These are phyloP conservation scores for Choreutis nemorana DNA, from an alignment of 2,888 invertebrate genomes.

Conservation along the genomic window DNA sequence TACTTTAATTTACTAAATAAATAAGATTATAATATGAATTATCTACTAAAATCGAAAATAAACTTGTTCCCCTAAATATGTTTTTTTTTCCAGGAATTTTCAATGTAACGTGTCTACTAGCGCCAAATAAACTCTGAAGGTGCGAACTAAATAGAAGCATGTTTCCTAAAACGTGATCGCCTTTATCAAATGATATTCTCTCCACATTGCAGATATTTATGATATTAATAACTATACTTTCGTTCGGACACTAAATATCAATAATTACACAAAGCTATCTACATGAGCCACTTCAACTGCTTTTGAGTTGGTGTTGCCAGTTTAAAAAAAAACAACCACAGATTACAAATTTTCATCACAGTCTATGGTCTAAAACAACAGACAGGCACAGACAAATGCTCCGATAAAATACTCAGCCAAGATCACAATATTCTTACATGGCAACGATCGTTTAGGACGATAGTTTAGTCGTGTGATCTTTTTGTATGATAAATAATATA, in stretches of 20 bases:
- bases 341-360: constrained; percentile 6
- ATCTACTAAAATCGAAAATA: constrained; percentile 41
- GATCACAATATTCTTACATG: too few species aligned
- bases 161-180: constrained; percentile 24
- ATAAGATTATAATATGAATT: constrained; percentile 53
- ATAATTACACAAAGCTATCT: constrained; percentile 66
- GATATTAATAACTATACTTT: constrained; percentile 22
- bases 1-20: constrained; percentile 46
- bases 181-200: constrained; percentile 12
- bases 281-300: constrained; percentile 56
- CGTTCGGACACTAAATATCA: constrained; percentile 58
- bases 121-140: constrained; percentile 30
- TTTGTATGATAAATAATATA: too few species aligned
- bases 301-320: constrained; percentile 18
- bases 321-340: constrained; percentile 5
- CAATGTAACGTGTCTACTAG: constrained; percentile 36
- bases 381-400: constrained; percentile 10
- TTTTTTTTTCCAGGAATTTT: constrained; percentile 28
- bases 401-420: too few species aligned
- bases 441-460: too few species aligned
- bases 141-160: constrained; percentile 41
- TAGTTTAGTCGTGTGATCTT: too few species aligned
- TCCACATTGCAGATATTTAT: constrained; percentile 17
- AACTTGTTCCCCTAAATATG: constrained; percentile 29
- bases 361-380: constrained; percentile 1